A percentile compares a stretch with the other conserved stretches of the same genome.
Evolutionary conservation across 2,113 vertebrate genomes (phyloP).

Genomic region (Mesitornis unicolor): DNA sequence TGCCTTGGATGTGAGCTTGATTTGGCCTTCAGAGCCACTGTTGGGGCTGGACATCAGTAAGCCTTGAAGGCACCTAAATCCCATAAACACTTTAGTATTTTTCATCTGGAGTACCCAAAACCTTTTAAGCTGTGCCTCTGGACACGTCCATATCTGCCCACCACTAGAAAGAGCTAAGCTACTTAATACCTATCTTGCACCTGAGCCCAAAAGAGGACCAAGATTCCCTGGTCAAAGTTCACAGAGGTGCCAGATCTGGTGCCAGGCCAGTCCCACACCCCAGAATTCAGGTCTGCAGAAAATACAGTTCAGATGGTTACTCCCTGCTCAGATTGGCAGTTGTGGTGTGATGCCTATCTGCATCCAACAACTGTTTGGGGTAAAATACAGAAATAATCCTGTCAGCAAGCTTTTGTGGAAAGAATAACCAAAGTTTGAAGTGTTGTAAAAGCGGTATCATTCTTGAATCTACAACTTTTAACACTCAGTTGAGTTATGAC

Average conservation of each 20-base stretch:
- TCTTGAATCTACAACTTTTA: not conserved
- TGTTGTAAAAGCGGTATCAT: not conserved
- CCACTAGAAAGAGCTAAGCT: not conserved
- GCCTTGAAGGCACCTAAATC: not conserved
- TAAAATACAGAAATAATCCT: not conserved
- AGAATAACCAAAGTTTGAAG: not conserved
- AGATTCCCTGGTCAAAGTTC: not conserved
- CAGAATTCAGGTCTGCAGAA: not conserved
- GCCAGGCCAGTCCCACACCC: not conserved
- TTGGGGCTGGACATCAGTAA: not conserved
- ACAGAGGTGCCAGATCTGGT: not conserved
- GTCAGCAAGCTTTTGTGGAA: not conserved
- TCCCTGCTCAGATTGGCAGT: not conserved
- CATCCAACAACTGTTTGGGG: not conserved
- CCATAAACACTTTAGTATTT: rapidly evolving
- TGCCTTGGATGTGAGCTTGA: not conserved
- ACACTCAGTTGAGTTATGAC: not conserved
- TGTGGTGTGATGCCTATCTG: not conserved
- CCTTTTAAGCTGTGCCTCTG: not conserved
- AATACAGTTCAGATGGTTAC: not conserved
- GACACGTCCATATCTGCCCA: not conserved
- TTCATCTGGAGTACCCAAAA: not conserved
- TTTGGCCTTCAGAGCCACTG: not conserved
- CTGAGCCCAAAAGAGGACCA: not conserved
- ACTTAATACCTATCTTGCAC: not conserved